Conservation (phyloP, 2,888 invertebrate species). For the Boloria selene region DNA sequence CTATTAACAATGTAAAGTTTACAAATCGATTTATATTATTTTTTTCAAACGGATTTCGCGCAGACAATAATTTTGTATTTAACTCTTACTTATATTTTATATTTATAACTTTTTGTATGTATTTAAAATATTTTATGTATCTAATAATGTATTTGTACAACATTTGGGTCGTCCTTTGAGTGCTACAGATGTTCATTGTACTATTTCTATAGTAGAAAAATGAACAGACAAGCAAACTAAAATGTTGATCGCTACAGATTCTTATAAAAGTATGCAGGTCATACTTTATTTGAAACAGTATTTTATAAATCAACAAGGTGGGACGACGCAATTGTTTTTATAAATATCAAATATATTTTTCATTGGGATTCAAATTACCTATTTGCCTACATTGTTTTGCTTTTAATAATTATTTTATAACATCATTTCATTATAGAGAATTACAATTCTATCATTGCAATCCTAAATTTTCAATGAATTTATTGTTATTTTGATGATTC, state of each 20-base stretch:
- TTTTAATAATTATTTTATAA: constrained; percentile 35
- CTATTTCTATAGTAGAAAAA: constrained; percentile 58
- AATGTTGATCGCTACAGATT: constrained; percentile 42
- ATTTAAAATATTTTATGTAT: neutral
- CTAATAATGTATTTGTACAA: too few species aligned
- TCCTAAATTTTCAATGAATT: constrained; percentile 65
- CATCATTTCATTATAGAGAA: constrained; percentile 41
- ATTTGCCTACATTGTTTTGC: constrained; percentile 20
- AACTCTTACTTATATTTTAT: neutral
- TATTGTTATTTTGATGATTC: constrained; percentile 58
- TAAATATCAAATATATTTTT: constrained; percentile 55
- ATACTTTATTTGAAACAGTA: constrained; percentile 56
- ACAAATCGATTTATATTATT: too few species aligned
- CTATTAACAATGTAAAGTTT: too few species aligned
- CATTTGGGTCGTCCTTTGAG: constrained; percentile 13
- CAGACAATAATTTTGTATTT: too few species aligned
- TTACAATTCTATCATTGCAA: constrained; percentile 61
- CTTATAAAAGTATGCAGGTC: constrained; percentile 65
- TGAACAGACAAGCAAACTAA: constrained; percentile 46
- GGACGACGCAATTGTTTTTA: constrained; percentile 27
- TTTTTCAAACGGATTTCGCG: too few species aligned
- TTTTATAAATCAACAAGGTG: constrained; percentile 31
- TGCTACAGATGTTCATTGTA: constrained; percentile 50
- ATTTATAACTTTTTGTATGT: neutral
- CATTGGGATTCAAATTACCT: constrained; percentile 62